phyloP scores from a whole-genome alignment of 2,888 invertebrate species.

The Acleris laterana region DNA sequence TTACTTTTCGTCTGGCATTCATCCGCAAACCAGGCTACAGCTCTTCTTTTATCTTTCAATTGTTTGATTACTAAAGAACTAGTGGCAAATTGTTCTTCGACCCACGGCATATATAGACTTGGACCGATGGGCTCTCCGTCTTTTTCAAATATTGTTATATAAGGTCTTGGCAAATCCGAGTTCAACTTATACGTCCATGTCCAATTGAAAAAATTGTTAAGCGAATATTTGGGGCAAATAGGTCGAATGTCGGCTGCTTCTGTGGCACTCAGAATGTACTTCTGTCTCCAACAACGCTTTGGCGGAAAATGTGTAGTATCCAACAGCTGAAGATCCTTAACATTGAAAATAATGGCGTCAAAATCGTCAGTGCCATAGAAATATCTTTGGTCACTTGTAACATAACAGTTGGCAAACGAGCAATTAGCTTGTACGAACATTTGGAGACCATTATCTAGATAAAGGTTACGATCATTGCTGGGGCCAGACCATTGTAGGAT shows the following conservation, averaged over 20 bases:
- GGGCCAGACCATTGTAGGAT: conserved; percentile 3
- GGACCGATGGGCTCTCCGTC: not conserved
- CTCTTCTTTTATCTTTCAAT: conserved; percentile 39
- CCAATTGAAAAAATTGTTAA: conserved; percentile 23
- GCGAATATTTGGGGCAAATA: conserved; percentile 1
- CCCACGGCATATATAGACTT: not conserved
- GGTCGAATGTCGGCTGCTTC: not conserved
- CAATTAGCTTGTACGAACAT: conserved; percentile 1
- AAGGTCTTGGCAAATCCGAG: conserved; percentile 27
- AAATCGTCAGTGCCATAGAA: not conserved
- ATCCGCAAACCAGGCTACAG: conserved; percentile 37
- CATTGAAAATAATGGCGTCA: conserved; percentile 9
- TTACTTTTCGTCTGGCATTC: conserved; percentile 2
- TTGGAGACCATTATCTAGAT: not conserved
- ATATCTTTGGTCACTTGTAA: not conserved
- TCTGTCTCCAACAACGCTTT: not conserved
- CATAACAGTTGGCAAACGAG: conserved; percentile 1
- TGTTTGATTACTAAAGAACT: conserved; percentile 19
- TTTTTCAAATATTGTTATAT: not conserved
- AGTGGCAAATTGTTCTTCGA: conserved; percentile 18
- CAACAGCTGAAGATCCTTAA: not conserved
- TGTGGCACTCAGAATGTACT: conserved; percentile 3
- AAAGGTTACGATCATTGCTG: not conserved
- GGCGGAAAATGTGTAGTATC: not conserved
- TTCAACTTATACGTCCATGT: conserved; percentile 41